Evolutionary conservation across 2,797 vertebrate species (phyloP).

Genomic region (Alosa sapidissima): DNA sequence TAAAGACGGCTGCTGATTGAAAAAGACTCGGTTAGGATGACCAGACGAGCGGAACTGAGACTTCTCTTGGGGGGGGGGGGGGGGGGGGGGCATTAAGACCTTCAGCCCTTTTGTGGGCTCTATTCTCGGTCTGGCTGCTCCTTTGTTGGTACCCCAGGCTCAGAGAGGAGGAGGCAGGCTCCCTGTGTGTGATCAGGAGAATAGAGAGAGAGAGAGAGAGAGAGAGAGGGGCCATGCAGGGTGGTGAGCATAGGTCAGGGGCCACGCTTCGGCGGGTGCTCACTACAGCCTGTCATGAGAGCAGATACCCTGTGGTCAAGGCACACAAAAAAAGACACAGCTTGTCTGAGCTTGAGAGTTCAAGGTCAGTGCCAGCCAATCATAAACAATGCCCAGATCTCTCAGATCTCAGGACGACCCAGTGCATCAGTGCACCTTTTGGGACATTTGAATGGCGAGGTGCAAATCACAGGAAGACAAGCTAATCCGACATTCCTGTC

Average conservation of each 20-base stretch:
- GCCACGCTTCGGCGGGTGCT: background rate
- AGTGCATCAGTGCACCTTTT: background rate
- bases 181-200: background rate
- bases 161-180: background rate
- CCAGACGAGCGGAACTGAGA: background rate
- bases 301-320: background rate
- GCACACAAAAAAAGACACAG: background rate
- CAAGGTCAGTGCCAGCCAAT: constrained; percentile 43
- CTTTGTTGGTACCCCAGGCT: background rate
- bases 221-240: background rate
- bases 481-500: constrained; percentile 3
- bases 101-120: background rate
- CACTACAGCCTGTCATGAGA: background rate
- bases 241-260: background rate
- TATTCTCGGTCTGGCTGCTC: background rate
- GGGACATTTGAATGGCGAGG: background rate
- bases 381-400: background rate
- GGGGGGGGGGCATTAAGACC: background rate
- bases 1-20: background rate
- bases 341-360: constrained; percentile 31
- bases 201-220: background rate
- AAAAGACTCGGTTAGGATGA: background rate
- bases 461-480: background rate
- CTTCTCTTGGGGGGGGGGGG: background rate
- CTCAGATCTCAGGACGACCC: background rate